phyloP scores from a whole-genome alignment of 2,113 vertebrate species.

The Hepsetus odoe region DNA sequence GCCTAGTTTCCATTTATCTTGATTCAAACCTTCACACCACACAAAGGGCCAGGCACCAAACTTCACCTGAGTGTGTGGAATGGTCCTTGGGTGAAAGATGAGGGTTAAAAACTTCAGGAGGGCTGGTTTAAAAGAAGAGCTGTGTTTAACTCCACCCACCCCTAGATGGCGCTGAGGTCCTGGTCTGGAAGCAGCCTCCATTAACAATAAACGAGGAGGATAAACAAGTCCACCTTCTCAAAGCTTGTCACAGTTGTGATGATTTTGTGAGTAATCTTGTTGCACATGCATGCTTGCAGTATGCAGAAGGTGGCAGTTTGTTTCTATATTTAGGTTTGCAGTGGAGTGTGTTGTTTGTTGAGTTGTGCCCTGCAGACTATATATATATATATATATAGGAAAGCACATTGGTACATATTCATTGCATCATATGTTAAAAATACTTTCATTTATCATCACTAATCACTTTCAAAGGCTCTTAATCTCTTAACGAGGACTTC shows the following conservation, averaged over 20 bases:
- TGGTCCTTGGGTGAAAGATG: too few relatives aligned
- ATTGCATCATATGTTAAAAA: too few relatives aligned
- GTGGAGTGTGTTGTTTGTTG: background rate
- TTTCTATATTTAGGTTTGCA: slow-evolving; percentile 54
- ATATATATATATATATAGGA: too few relatives aligned
- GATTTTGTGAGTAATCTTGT: slow-evolving; percentile 25
- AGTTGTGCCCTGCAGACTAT: slow-evolving; percentile 51
- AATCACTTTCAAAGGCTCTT: too few relatives aligned
- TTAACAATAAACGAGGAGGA: background rate
- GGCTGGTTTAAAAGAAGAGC: background rate
- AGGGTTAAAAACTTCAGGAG: background rate
- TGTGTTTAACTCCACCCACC: background rate
- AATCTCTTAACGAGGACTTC: too few relatives aligned
- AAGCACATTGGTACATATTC: too few relatives aligned
- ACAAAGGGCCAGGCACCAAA: too few relatives aligned
- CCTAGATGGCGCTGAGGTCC: background rate
- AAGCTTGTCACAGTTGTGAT: background rate
- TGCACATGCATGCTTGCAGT: background rate
- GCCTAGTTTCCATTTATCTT: too few relatives aligned
- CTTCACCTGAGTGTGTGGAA: too few relatives aligned
- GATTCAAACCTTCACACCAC: too few relatives aligned
- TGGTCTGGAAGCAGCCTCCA: background rate
- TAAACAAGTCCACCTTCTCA: background rate
- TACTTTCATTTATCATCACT: too few relatives aligned
- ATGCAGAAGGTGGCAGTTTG: background rate